Evolutionary conservation across 2,888 invertebrate species (phyloP), one percentile per base, ranked within the genome.

Genomic region (Epirrhoe alternata): DNA sequence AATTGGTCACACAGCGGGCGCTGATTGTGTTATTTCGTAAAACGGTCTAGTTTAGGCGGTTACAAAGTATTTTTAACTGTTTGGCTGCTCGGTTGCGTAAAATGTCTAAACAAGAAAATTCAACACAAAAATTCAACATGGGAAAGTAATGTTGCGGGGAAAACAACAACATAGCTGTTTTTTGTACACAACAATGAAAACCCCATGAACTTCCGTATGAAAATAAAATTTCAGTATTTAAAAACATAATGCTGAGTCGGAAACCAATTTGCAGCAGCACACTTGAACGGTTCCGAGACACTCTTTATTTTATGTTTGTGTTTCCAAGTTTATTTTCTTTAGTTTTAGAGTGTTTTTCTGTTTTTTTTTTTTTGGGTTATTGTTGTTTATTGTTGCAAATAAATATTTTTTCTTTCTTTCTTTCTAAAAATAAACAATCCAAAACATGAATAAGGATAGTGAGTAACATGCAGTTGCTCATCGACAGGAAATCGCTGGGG

Each of bases 401-500:
- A n/a, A n/a, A n/a, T n/a, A n/a, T n/a, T n/a, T n/a, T n/a, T n/a
- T n/a, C n/a, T n/a, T n/a, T n/a, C n/a, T n/a, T n/a, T n/a, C n/a
- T n/a, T n/a, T n/a, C n/a, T n/a, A n/a, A n/a, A 6, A 50, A 66
- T 54, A 8, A 33, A 16, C 38, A 62, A 72, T 74, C 72, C 66
- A 68, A 74, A 73, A 70, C 75, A 73, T 79, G 76, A 79, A 78
- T 81, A 82, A 83, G 76, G 70, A 73, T 68, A 68, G 70, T 82
- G 83, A 83, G 79, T 82, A 86, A 85, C 75, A 63, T 54, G 35
- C 30, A 17, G 67, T 67, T 42, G 42, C 51, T 38, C 61, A 58
- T 54, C 65, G 78, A 75, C 87, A 86, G 88, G 86, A 89, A 89
- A 87, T 86, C 75, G 78, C 77, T 75, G 61, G 80, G 73, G 77